These are phyloP conservation scores for Timandra comae DNA, from an alignment of 2,888 invertebrate genomes.

Conservation along the genomic window DNA sequence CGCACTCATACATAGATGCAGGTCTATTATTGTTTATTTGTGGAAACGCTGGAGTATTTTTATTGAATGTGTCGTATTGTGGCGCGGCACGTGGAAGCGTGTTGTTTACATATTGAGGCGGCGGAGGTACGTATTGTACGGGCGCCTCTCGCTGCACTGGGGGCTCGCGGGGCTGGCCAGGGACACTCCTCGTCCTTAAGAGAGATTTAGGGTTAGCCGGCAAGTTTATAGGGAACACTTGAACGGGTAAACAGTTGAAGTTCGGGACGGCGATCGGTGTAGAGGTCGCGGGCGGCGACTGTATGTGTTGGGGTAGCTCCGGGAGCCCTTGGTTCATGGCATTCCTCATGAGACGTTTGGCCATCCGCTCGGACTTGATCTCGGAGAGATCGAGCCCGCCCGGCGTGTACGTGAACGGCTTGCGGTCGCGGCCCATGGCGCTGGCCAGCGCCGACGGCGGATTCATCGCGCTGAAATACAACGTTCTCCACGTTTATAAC, in stretches of 20 bases:
- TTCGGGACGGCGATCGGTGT: slow-evolving; percentile 60
- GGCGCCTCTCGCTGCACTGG: slow-evolving; percentile 25
- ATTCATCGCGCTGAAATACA: slow-evolving; percentile 73
- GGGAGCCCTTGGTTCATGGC: slow-evolving; percentile 83
- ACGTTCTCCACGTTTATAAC: slow-evolving; percentile 25
- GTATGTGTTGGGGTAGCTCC: slow-evolving; percentile 72
- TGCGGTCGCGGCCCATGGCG: slow-evolving; percentile 94
- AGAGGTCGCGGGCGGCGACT: slow-evolving; percentile 68
- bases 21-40: slow-evolving; percentile 43
- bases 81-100: slow-evolving; percentile 21
- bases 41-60: slow-evolving; percentile 29
- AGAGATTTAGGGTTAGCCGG: slow-evolving; percentile 81
- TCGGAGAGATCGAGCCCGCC: slow-evolving; percentile 94
- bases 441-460: slow-evolving; percentile 91
- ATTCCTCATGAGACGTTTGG: slow-evolving; percentile 79
- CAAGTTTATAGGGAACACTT: slow-evolving; percentile 78
- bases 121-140: slow-evolving; percentile 15
- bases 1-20: slow-evolving; percentile 39
- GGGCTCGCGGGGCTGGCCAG: slow-evolving; percentile 41
- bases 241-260: slow-evolving; percentile 67
- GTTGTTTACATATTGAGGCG: slow-evolving; percentile 32
- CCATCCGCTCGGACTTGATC: slow-evolving; percentile 94
- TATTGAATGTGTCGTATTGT: slow-evolving; percentile 32
- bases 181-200: slow-evolving; percentile 57
- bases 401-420: slow-evolving; percentile 96